Conservation (phyloP, 2,113 vertebrate species). For the Piaya cayana region DNA sequence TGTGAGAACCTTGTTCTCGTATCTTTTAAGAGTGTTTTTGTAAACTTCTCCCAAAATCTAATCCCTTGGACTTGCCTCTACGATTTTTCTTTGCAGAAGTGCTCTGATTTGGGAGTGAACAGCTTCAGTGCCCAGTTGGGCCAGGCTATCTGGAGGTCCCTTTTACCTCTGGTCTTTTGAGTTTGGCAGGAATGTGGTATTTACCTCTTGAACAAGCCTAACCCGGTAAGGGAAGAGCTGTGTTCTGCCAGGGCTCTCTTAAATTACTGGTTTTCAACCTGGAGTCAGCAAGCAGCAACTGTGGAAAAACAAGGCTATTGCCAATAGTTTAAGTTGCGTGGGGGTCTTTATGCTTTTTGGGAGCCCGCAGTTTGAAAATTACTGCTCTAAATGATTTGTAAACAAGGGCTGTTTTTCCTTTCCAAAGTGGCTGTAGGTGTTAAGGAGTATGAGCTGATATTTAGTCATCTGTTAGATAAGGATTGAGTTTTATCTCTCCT, state of each 20-base stretch:
- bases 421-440: background rate
- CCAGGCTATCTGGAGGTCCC: background rate
- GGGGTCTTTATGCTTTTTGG: slow-evolving; percentile 1
- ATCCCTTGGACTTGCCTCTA: background rate
- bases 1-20: background rate
- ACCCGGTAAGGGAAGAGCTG: background rate
- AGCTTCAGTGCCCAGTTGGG: background rate
- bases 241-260: background rate
- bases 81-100: background rate
- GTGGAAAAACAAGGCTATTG: slow-evolving; percentile 20
- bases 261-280: slow-evolving; percentile 1
- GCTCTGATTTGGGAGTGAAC: background rate
- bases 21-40: background rate
- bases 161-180: background rate
- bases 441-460: background rate
- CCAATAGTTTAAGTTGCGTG: slow-evolving; percentile 2
- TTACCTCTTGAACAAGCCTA: background rate
- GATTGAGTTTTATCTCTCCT: background rate
- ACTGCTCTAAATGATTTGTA: slow-evolving; percentile 2
- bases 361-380: slow-evolving; percentile 10
- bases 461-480: slow-evolving; percentile 4
- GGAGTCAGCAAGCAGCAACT: background rate
- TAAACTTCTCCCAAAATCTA: background rate
- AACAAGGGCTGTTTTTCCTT: background rate
- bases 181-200: background rate